Percentiles rank a stretch among this genome's conserved stretches.
phyloP scores from a whole-genome alignment of 2,113 vertebrate species.

The Lutjanus erythropterus region DNA sequence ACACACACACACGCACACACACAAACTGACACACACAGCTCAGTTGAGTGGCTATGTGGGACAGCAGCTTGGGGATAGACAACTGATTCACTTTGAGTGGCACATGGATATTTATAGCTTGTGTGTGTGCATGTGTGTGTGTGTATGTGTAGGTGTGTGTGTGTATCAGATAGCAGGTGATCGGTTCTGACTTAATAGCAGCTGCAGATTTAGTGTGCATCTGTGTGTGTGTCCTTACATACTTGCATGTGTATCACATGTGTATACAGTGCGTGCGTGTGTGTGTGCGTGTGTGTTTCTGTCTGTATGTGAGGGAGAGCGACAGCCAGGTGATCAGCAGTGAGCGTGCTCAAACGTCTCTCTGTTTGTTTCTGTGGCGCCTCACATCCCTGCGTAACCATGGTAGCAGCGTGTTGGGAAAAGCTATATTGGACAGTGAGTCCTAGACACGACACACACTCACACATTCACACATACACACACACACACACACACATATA shows the following conservation, averaged over 20 bases:
- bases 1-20: not conserved
- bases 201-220: conserved; percentile 1
- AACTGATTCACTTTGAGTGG: conserved; percentile 78
- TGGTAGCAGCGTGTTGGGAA: conserved; percentile 57
- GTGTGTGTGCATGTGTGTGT: conserved; percentile 26
- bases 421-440: conserved; percentile 53
- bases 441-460: conserved; percentile 20
- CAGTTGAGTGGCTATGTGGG: conserved; percentile 76
- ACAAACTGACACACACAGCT: conserved; percentile 48
- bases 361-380: conserved; percentile 36
- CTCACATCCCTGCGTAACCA: conserved; percentile 63
- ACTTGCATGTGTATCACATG: not conserved
- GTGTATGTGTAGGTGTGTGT: conserved; percentile 12
- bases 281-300: not conserved
- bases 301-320: not conserved
- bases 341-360: conserved; percentile 41
- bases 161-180: conserved; percentile 46
- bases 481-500: not conserved
- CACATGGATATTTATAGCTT: conserved; percentile 72
- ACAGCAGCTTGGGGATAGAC: conserved; percentile 77
- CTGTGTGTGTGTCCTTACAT: not conserved
- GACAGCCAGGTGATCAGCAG: conserved; percentile 47
- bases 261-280: not conserved
- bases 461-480: not conserved
- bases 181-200: conserved; percentile 34